Evolutionary conservation across 2,888 invertebrate genomes (phyloP), one percentile per base, ranked within the genome.

Genomic region (Leucophenga maculata): DNA sequence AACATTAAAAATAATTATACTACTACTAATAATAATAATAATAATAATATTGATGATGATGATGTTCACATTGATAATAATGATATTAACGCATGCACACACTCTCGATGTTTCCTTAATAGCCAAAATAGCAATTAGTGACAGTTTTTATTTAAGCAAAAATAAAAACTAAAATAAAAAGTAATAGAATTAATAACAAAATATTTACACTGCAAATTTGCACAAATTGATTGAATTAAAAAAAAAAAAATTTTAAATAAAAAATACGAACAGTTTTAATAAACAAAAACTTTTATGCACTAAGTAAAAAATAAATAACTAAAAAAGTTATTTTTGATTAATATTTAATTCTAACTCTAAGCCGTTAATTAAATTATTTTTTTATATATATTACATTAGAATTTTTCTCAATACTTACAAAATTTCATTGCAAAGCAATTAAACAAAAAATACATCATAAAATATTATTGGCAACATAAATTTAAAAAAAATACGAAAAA

Each of bases 91-190:
- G 71, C 60, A 62, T 48, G 48, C 64, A 59, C 69, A 57, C 69
- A 73, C 59, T 16, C 73, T 77, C 71, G 75, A 69, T 71, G 83
- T 83, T 81, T 78, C 80, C 83, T 83, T 83, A 81, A 79, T 77
- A 75, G 76, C 71, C 80, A 71, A 74, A 74, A 74, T 72, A 75
- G 72, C 72, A 75, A 72, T 77, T 78, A 77, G 72, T 71, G n/a
- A 65, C 68, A 75, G 62, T 50, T 72, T 72, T 74, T 69, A 60
- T 50, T 32, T 62, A 62, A 62, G 22, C 65, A 65, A 52, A 18
- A 52, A 1, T 9, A 20, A 39, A 39, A 57, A 46, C 22, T 20
- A 64, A 64, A 59, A 59, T 11, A 32, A 26, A 32, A 32, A 16
- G n/a, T 32, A 32, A 32, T 16, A 55, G 26, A 22, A 55, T 20